Evolutionary conservation across 2,888 invertebrate genomes (phyloP).

Genomic region (Pollenia griseotomentosa): DNA sequence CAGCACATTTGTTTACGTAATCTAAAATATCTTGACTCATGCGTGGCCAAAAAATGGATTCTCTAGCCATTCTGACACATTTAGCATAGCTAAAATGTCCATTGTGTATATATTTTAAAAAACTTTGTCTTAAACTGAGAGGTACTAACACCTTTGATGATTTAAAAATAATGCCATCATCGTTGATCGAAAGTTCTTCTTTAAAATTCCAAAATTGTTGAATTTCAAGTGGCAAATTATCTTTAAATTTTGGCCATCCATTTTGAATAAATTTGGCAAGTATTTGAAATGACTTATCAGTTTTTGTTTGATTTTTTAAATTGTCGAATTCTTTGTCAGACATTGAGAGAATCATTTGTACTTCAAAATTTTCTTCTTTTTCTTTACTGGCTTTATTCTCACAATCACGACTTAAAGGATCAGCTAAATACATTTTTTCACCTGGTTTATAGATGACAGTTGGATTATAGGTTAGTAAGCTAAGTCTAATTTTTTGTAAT

Average conservation of each 20-base stretch:
- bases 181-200: background rate
- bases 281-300: too few relatives aligned
- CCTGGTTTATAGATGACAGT: slow-evolving; percentile 12
- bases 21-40: background rate
- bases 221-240: too few relatives aligned
- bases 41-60: slow-evolving; percentile 11
- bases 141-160: background rate
- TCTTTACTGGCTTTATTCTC: background rate
- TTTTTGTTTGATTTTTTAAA: background rate
- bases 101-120: slow-evolving; percentile 9
- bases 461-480: background rate
- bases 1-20: background rate
- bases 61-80: slow-evolving; percentile 16
- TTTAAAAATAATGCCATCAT: slow-evolving; percentile 8
- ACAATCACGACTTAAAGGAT: slow-evolving; percentile 25
- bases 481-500: background rate
- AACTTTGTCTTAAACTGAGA: background rate
- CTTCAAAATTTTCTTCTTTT: slow-evolving; percentile 29
- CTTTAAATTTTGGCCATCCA: too few relatives aligned
- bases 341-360: slow-evolving; percentile 9
- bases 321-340: slow-evolving; percentile 1
- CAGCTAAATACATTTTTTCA: slow-evolving; percentile 17
- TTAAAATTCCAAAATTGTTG: too few relatives aligned
- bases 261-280: too few relatives aligned
- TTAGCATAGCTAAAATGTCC: slow-evolving; percentile 26